Evolutionary conservation across 2,888 invertebrate species (phyloP), one percentile per base, ranked within the genome.

Genomic region (Stenotaenia linearis): DNA sequence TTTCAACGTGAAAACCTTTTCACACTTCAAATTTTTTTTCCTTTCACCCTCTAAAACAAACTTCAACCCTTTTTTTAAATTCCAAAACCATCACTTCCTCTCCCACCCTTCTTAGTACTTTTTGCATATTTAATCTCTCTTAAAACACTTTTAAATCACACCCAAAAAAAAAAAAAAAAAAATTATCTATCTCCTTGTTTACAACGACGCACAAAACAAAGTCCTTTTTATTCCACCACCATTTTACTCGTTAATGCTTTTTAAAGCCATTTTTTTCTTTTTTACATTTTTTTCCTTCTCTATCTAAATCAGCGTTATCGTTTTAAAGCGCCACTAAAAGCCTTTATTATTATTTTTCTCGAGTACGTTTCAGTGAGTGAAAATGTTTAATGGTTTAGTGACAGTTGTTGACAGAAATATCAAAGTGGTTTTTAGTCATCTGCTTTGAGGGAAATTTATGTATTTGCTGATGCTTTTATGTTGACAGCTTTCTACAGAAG

Each of bases 381-480:
- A 56, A 56, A 56, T 56, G 56, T 23, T 56, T 56, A 56, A 56
- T 56, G 56, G 23, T 9, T 56, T 56, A 6, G 56, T 56, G 56
- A 56, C 56, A 56, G 56, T 56, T 56, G 56, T 56, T 56, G 56
- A 56, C 56, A 56, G 56, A 56, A 56, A 56, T 23, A 56, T 56
- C 56, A 56, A 56, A 56, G 23, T 23, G 56, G 56, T 56, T 56
- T 56, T 56, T 56, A 23, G 56, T 56, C 56, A 23, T 56, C 56
- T 56, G 56, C 56, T 56, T 56, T 56, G 56, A 3, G 56, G 1
- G 21, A 18, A 56, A 56, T 56, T 56, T 56, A 56, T 56, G 56
- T 56, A 56, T 56, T 56, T 56, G 56, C 56, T 56, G 21, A 56
- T 56, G 56, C 40, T 40, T 56, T 56, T 56, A 56, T 56, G 56